phyloP scores from a whole-genome alignment of 1,140 invertebrate genomes.

The Medauroidea extradentata region DNA sequence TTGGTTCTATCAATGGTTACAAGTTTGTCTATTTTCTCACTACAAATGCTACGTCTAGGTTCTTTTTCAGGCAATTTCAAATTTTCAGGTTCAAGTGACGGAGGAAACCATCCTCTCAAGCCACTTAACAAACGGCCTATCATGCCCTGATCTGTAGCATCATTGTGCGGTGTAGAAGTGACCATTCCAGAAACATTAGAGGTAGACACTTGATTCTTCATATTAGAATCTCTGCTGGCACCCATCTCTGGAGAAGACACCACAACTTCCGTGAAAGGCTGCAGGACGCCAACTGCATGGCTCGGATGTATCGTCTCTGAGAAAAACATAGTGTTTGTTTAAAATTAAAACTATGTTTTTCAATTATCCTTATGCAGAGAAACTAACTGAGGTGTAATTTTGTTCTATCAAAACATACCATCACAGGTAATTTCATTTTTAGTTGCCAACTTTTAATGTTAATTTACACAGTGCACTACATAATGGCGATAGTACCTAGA shows the following conservation, averaged over 20 bases:
- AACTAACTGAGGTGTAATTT: no score
- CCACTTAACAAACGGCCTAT: background rate
- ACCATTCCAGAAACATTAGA: no score
- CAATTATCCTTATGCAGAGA: background rate
- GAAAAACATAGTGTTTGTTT: background rate
- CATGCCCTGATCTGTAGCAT: background rate
- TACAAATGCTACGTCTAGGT: background rate
- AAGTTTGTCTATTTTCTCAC: background rate
- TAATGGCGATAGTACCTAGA: no score
- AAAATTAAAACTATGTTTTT: background rate
- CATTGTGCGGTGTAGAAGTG: no score
- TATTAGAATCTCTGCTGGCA: background rate
- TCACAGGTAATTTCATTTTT: no score
- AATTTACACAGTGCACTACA: no score
- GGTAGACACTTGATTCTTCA: no score
- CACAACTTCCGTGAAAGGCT: conserved; percentile 3
- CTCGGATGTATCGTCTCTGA: conserved; percentile 5
- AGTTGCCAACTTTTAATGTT: no score
- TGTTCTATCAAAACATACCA: no score
- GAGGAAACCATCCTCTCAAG: background rate
- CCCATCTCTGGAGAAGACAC: background rate
- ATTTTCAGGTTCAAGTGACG: background rate
- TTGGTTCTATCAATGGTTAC: background rate
- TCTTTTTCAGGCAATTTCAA: background rate
- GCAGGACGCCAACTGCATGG: background rate